Evolutionary conservation across 2,888 invertebrate species (phyloP), one percentile per base, ranked within the genome.

Genomic region (Xylocampa areola): DNA sequence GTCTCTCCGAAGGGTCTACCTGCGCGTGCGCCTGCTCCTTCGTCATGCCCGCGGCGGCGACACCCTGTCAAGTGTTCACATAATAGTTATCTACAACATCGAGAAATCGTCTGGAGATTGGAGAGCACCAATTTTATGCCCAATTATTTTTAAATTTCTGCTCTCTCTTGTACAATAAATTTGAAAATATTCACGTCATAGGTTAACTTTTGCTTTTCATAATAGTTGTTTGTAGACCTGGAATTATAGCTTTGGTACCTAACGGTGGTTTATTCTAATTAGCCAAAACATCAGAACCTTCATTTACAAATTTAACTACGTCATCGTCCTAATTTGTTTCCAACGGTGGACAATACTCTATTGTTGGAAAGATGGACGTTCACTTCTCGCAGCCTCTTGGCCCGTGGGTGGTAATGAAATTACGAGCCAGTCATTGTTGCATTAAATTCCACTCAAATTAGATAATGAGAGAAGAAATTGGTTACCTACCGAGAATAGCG

Each of bases 331-430:
- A 91, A 91, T 91, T 90, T 85, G 86, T 86, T 89, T 85, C 82
- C 80, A 86, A 84, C 83, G 81, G 77, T 77, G 83, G 77, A 91
- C 89, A 90, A 89, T 85, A 79, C 78, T 76, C 76, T 73, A 84
- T 91, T 91, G 87, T 88, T 85, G 70, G 64, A 29, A 44, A 65
- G 72, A 68, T 58, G 72, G 65, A 51, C 67, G 72, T 50, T 66
- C 68, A 59, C 68, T 70, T 63, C 57, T 63, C 67, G 45, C 55
- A 59, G 61, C 61, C 58, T 77, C 47, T 21, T 44, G 23, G 63
- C 11, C 87, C 73, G 88, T 91, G 90, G 91, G 92, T 90, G 92
- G 92, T 91, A 91, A 92, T 90, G 86, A 89, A 89, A 92, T 91
- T 87, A 91, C 77, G 77, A 86, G 79, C 84, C 79, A 85, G 87